phyloP scores from a whole-genome alignment of 2,888 invertebrate genomes.

The Heteromyza rotundicornis region DNA sequence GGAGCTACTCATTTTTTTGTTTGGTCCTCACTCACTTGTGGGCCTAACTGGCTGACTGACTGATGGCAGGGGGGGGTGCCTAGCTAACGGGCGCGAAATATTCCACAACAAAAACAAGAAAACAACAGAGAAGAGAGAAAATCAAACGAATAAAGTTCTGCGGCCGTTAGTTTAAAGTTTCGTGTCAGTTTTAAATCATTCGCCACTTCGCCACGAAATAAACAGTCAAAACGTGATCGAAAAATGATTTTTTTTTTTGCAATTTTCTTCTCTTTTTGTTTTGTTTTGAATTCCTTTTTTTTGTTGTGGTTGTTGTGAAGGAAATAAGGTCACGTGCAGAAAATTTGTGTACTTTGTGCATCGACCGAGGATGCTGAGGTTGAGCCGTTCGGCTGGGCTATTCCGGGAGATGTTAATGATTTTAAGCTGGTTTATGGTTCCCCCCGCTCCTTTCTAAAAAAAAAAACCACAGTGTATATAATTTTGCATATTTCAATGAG shows the following conservation, averaged over 20 bases:
- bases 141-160: too few species aligned
- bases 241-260: conserved; percentile 44
- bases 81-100: background rate
- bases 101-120: background rate
- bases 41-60: too few species aligned
- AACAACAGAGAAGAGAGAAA: background rate
- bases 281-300: background rate
- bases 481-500: conserved; percentile 47
- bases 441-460: conserved; percentile 23
- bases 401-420: conserved; percentile 49
- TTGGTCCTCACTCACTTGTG: too few species aligned
- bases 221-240: conserved; percentile 54
- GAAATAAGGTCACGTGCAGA: conserved; percentile 53
- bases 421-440: conserved; percentile 37
- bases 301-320: conserved; percentile 40
- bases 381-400: conserved; percentile 16
- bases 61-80: too few species aligned
- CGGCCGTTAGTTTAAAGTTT: background rate
- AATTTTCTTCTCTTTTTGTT: conserved; percentile 13
- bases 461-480: conserved; percentile 31
- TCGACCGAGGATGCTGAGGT: background rate
- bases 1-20: too few species aligned
- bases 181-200: conserved; percentile 50
- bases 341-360: conserved; percentile 42
- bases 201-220: conserved; percentile 45